These are phyloP conservation scores for Temnothorax nylanderi DNA, from an alignment of 1,140 invertebrate species.

Conservation along the genomic window DNA sequence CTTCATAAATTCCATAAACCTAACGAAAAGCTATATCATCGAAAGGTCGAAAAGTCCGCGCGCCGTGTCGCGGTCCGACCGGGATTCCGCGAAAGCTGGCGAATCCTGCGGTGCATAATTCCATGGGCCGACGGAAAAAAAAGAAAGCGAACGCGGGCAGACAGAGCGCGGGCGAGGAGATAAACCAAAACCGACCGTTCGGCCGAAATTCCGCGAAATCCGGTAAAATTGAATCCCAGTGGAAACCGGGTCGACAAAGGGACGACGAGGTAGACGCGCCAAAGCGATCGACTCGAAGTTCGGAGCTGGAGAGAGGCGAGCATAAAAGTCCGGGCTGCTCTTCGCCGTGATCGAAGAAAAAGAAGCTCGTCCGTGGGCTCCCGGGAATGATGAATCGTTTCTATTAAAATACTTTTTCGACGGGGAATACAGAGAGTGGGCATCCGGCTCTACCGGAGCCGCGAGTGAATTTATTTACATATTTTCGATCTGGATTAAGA, in stretches of 20 bases:
- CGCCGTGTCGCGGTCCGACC: background rate
- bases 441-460: constrained; percentile 79
- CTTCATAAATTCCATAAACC: constrained; percentile 55
- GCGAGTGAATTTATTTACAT: constrained; percentile 85
- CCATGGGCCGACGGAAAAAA: constrained; percentile 46
- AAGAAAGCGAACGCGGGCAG: background rate
- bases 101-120: constrained; percentile 70
- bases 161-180: constrained; percentile 61
- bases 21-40: constrained; percentile 55
- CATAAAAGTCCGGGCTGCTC: constrained; percentile 43
- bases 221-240: constrained; percentile 78
- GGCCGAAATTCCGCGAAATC: constrained; percentile 80
- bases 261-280: constrained; percentile 37
- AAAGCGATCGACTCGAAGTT: constrained; percentile 55
- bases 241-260: constrained; percentile 49
- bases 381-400: constrained; percentile 86
- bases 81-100: constrained; percentile 68
- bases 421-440: constrained; percentile 83
- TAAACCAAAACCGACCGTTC: constrained; percentile 74
- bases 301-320: background rate
- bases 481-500: constrained; percentile 86
- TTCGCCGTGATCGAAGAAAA: constrained; percentile 66
- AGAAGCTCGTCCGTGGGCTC: constrained; percentile 70
- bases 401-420: constrained; percentile 86
- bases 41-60: background rate